These are phyloP conservation scores for Gari tellinella DNA, from an alignment of 2,888 invertebrate genomes.

Conservation along the genomic window DNA sequence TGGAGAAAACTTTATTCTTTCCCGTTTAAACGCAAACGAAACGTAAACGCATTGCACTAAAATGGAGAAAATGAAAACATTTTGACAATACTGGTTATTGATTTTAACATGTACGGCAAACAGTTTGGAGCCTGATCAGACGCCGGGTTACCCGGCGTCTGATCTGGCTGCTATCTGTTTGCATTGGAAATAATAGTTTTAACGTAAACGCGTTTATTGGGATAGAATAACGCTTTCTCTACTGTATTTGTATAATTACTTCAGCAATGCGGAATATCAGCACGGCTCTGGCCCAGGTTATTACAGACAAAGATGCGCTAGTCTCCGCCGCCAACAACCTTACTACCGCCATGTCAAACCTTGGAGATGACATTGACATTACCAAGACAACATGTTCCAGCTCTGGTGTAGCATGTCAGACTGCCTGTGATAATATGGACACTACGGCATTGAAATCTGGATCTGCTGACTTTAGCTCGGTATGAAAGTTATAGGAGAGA, in stretches of 20 bases:
- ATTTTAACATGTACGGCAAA: no score
- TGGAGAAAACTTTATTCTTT: no score
- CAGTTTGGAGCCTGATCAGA: no score
- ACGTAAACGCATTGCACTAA: no score
- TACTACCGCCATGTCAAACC: slow-evolving; percentile 41
- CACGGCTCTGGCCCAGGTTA: slow-evolving; percentile 54
- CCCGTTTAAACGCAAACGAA: no score
- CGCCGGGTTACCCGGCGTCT: no score
- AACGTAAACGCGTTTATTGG: no score
- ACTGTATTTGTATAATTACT: not conserved
- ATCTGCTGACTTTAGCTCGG: slow-evolving; percentile 58
- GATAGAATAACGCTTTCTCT: not conserved
- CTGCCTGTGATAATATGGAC: slow-evolving; percentile 59
- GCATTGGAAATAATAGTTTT: no score
- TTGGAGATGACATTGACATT: slow-evolving; percentile 51
- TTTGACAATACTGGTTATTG: no score
- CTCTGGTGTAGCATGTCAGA: slow-evolving; percentile 53
- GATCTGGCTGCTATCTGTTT: no score
- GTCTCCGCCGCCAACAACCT: slow-evolving; percentile 53
- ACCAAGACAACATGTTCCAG: slow-evolving; percentile 57
- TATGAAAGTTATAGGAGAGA: no score
- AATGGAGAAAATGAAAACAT: no score
- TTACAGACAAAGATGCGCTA: slow-evolving; percentile 47
- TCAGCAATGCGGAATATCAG: slow-evolving; percentile 56
- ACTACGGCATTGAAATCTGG: slow-evolving; percentile 46